phyloP scores from a whole-genome alignment of 2,113 vertebrate genomes.

The Eclectus roratus region DNA sequence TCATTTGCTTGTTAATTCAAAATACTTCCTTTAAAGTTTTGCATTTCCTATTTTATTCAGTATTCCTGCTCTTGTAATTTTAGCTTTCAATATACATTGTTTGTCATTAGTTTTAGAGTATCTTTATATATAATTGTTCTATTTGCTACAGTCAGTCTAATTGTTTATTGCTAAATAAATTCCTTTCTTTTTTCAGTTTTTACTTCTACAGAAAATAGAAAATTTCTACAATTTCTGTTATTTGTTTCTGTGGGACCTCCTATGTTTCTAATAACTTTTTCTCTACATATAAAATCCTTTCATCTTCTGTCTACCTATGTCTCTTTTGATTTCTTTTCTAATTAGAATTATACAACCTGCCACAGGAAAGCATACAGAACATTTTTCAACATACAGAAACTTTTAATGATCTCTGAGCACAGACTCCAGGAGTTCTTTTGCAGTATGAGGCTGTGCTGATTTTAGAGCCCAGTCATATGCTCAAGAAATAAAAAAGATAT shows the following conservation, averaged over 20 bases:
- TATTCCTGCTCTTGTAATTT: background rate
- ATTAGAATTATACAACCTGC: background rate
- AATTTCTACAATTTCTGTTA: background rate
- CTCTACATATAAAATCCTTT: background rate
- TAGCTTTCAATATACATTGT: background rate
- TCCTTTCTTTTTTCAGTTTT: background rate
- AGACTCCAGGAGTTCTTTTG: background rate
- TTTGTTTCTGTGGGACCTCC: background rate
- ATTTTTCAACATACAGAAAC: background rate
- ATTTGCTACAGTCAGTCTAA: background rate
- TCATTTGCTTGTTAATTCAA: background rate
- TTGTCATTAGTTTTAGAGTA: background rate
- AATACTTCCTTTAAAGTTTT: background rate
- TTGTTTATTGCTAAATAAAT: background rate
- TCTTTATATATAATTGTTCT: background rate
- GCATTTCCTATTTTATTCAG: background rate
- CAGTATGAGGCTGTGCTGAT: background rate
- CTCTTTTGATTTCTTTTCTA: background rate
- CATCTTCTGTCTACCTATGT: background rate
- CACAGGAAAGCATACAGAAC: background rate
- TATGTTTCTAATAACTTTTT: background rate
- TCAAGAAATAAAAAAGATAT: background rate
- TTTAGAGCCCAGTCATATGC: background rate
- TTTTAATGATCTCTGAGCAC: background rate
- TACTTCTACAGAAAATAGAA: background rate